These are phyloP conservation scores for Dreissena rostriformis DNA, from an alignment of 1,140 invertebrate genomes.

Conservation along the genomic window DNA sequence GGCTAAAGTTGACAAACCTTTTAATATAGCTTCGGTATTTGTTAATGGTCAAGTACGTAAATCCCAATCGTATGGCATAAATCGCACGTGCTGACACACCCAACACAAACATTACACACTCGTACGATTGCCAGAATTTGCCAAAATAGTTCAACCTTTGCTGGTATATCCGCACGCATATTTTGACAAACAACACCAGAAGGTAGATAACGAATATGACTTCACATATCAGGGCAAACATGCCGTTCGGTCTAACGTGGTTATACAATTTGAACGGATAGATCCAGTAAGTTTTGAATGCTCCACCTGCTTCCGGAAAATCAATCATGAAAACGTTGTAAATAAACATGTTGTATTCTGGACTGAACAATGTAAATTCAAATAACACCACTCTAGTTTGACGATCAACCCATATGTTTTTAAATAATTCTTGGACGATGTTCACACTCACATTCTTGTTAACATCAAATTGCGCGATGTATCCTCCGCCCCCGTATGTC, in stretches of 20 bases:
- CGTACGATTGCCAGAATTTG: slow-evolving; percentile 58
- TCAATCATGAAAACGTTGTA: slow-evolving; percentile 72
- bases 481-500: slow-evolving; percentile 68
- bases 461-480: slow-evolving; percentile 60
- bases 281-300: slow-evolving; percentile 56
- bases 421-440: slow-evolving; percentile 75
- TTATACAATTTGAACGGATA: slow-evolving; percentile 53
- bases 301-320: slow-evolving; percentile 81
- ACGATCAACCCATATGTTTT: slow-evolving; percentile 81
- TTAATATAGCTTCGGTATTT: slow-evolving; percentile 49
- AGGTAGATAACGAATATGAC: slow-evolving; percentile 44
- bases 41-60: slow-evolving; percentile 19
- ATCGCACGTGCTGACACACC: slow-evolving; percentile 7
- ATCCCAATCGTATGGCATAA: slow-evolving; percentile 16
- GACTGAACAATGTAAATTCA: slow-evolving; percentile 83
- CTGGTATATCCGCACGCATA: slow-evolving; percentile 23
- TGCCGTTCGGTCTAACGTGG: slow-evolving; percentile 44
- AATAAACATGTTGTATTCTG: slow-evolving; percentile 70
- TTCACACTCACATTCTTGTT: slow-evolving; percentile 23
- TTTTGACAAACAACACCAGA: slow-evolving; percentile 28
- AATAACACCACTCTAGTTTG: slow-evolving; percentile 82
- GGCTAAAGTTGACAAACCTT: slow-evolving; percentile 57
- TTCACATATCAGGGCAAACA: slow-evolving; percentile 46
- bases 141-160: slow-evolving; percentile 38
- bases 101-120: slow-evolving; percentile 16